Base-by-base conservation (phyloP, 2,797 vertebrate genomes). In the Alcedo atthis region DNA sequence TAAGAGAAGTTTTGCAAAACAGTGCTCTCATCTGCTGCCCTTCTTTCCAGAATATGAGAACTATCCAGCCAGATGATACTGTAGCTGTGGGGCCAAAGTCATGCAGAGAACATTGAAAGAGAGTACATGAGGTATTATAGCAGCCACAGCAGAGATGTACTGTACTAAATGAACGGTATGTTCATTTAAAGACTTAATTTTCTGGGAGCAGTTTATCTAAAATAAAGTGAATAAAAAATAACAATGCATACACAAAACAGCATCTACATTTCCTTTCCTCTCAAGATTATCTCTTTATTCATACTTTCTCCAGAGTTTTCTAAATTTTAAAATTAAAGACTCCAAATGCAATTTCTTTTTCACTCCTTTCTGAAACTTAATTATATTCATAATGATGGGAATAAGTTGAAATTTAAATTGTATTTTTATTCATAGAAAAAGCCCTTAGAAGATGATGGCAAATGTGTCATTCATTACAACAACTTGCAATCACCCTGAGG, bases 401-500 rank as follows among this genome's bases (percentile, higher is more conserved):
- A 30, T n/a, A 64, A 55, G 11, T 19, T 76, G 19, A 71, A 86
- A 84, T 45, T 75, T 18, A 62, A 37, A 35, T 75, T 73, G 4
- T 17, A 61, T 20, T 61, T 81, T 35, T 48, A 57, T 68, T 46
- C 1, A 13, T 40, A 37, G 37, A 58, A 73, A 85, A 75, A 91
- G 3, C 24, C 16, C 28, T 26, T 19, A 68, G 12, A 90, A 74
- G 4, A 37, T 0, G 0, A 28, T 53, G 3, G 67, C 11, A 67
- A 66, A 61, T 4, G 8, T 66, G 24, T 8, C 3, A 0, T 28
- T 92, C 10, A 28, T 40, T 77, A 26, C 49, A n/a, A n/a, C 20
- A 10, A 64, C 8, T 32, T n/a, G 4, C 5, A 22, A 6, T 46
- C 2, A 1, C 16, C 3, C 1, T 53, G 12, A 83, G 55, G 24